phyloP scores from a whole-genome alignment of 2,888 invertebrate species.

The Drosophila longiperda region DNA sequence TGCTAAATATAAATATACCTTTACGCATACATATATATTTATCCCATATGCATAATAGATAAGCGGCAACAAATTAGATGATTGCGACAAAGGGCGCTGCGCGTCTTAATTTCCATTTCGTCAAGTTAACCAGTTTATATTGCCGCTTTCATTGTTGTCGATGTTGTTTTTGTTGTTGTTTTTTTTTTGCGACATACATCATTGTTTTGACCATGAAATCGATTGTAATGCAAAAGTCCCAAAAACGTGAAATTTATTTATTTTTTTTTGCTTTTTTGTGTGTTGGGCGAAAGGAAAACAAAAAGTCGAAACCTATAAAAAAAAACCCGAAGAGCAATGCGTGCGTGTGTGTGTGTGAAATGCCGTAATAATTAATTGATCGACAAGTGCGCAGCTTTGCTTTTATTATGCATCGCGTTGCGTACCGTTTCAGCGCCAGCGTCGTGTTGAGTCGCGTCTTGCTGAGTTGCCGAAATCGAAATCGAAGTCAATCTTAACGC shows the following conservation, averaged over 20 bases:
- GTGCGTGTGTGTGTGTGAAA: constrained; percentile 40
- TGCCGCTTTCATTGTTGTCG: constrained; percentile 31
- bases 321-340: constrained; percentile 59
- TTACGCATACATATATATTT: neutral
- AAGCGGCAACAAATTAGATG: constrained; percentile 58
- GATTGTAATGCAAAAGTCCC: constrained; percentile 76
- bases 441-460: constrained; percentile 7
- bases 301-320: constrained; percentile 45
- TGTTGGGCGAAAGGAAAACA: constrained; percentile 33
- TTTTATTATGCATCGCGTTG: constrained; percentile 69
- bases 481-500: constrained; percentile 60
- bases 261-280: constrained; percentile 8
- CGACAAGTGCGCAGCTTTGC: constrained; percentile 74
- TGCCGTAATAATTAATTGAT: constrained; percentile 79
- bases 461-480: constrained; percentile 1
- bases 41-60: constrained; percentile 41
- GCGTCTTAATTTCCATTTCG: constrained; percentile 70
- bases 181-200: constrained; percentile 70
- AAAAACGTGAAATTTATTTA: constrained; percentile 52
- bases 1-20: neutral
- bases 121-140: constrained; percentile 66
- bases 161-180: constrained; percentile 24
- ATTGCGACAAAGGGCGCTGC: constrained; percentile 63
- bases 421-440: constrained; percentile 11
- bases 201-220: constrained; percentile 76